phyloP scores from a whole-genome alignment of 2,113 vertebrate species.

The Herpetotheres cachinnans region DNA sequence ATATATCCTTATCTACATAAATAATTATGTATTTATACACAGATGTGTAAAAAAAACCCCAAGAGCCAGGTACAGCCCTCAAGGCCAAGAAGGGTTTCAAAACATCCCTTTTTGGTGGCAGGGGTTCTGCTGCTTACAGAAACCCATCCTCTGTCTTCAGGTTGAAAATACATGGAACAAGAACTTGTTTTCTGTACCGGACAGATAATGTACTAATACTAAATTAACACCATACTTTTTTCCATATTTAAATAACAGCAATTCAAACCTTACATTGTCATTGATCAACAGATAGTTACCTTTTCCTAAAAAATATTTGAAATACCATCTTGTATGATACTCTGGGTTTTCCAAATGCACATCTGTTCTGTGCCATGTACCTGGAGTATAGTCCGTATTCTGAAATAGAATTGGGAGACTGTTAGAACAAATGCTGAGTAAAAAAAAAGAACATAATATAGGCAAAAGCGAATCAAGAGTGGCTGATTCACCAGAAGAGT shows the following conservation, averaged over 20 bases:
- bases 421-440: neutral
- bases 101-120: neutral
- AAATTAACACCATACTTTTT: neutral
- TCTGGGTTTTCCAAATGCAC: slow-evolving; percentile 99
- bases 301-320: slow-evolving; percentile 99
- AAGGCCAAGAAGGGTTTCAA: neutral
- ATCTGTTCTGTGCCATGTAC: slow-evolving; percentile 95
- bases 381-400: slow-evolving; percentile 84
- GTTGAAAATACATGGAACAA: neutral
- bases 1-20: neutral
- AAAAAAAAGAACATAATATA: neutral
- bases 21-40: neutral
- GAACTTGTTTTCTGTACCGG: neutral
- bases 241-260: neutral
- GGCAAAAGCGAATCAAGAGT: neutral
- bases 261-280: neutral
- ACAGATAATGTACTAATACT: neutral
- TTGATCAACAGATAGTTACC: slow-evolving; percentile 72
- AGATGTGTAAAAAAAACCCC: neutral
- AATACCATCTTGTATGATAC: slow-evolving; percentile 98
- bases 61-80: neutral
- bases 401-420: slow-evolving; percentile 64
- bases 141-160: neutral
- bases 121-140: neutral
- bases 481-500: neutral